Evolutionary conservation across 1,140 invertebrate species (phyloP).

Genomic region (Brachystomella parvula): DNA sequence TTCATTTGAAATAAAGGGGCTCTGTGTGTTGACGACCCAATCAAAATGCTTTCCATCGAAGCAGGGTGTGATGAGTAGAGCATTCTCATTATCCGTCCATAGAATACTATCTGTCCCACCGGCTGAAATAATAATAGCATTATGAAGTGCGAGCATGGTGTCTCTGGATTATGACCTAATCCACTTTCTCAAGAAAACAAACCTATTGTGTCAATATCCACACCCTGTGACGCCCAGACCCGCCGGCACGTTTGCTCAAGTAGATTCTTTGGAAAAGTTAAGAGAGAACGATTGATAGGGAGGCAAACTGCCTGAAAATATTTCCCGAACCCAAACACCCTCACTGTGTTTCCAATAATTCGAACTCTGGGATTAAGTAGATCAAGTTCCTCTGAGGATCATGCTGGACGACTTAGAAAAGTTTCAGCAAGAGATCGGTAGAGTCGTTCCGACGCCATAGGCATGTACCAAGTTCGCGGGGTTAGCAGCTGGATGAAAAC

Average conservation of each 20-base stretch:
- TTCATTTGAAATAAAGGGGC: neutral
- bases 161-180: neutral
- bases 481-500: neutral
- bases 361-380: neutral
- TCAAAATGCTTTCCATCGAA: constrained; percentile 1
- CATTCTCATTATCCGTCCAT: constrained; percentile 1
- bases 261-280: constrained; percentile 1
- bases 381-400: neutral
- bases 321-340: neutral
- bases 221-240: neutral
- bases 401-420: neutral
- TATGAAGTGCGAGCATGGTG: neutral
- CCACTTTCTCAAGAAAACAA: neutral
- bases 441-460: neutral
- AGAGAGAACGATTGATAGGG: neutral
- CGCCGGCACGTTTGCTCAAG: neutral
- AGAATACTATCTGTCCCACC: constrained; percentile 2
- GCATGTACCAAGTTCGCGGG: neutral
- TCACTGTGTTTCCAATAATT: neutral
- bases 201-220: constrained; percentile 3
- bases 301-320: neutral
- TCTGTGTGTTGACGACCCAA: neutral
- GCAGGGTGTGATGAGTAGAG: neutral
- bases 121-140: neutral
- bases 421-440: constrained; percentile 8